Evolutionary conservation across 1,140 invertebrate genomes (phyloP), one percentile per base, ranked within the genome.

Genomic region (Heliothis subflexa): DNA sequence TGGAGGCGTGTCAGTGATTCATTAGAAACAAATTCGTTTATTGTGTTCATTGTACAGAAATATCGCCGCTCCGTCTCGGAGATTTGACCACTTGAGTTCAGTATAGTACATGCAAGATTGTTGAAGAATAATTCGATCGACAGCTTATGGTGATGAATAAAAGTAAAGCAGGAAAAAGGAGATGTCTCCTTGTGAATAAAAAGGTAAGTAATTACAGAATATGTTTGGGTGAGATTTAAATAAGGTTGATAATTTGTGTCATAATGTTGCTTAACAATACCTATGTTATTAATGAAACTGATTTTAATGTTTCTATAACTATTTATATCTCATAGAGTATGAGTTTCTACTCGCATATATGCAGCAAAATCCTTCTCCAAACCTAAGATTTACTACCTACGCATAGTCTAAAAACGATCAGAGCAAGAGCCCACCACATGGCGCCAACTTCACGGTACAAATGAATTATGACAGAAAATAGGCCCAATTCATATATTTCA

Each of bases 11-110:
- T 76, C 61, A 21, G 49, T 78, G 68, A 83, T 86, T 85, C 87
- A 88, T 91, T 91, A 91, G 80, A 85, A 89, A 88, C 85, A 85
- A 88, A 90, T 90, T 90, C 82, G 78, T 86, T 78, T 79, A 84
- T 88, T 89, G 87, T 91, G 78, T 59, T 12, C 55, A 52, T 61
- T 71, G 13, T 16, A 25, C 66, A 12, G 57, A 55, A 40, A 68
- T 21, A 79, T 47, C 77, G 85, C 83, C 85, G 81, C 80, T 80
- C 54, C 59, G 78, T 83, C 81, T 82, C 75, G 33, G 47, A 52
- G 25, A 28, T 70, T 50, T 52, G 47, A 70, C 16, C 68, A 73
- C 54, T 73, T 40, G 50, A 47, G 33, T 55, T 25, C 21, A 18
- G 13, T 18, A 18, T 80, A 83, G 83, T 81, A 80, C 78, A 81